Base-by-base conservation (phyloP, 2,888 invertebrate genomes). In the Copidosoma aretas region DNA sequence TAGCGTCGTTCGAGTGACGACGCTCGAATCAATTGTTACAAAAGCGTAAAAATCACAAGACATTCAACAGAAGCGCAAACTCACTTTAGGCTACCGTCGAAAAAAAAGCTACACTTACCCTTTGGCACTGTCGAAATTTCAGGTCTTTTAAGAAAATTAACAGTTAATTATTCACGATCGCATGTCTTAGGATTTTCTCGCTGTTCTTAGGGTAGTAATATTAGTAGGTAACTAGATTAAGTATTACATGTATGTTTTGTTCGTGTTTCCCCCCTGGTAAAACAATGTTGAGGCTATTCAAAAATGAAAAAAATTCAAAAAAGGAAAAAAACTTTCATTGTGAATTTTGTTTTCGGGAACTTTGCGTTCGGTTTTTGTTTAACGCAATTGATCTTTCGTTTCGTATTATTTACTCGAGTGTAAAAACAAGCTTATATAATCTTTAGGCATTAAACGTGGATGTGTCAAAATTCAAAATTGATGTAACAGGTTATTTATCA, bases 401-500 rank as follows among this genome's bases (percentile, higher is more conserved):
- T 75, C 72, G 71, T 71, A 61, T 60, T 43, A 59, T 70, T 71
- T 70, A 66, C 65, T 72, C 62, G 58, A 53, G 61, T 67, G 49
- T 67, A 57, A 68, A 65, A 60, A 65, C 68, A 77, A 76, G 78
- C 79, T 80, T 73, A 74, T 78, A 79, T 79, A 79, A 79, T 78
- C 74, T 75, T 72, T 73, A 75, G 43, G 76, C 72, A 65, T 72
- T 72, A 15, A 77, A 81, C 79, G 80, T 78, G 80, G 79, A 80
- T 76, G 80, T 79, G 79, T 79, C 82, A 82, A 83, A 83, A 83
- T 83, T 83, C 83, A 82, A 83, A 83, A 83, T 83, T 83, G 77
- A 79, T 78, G 78, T 14, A 79, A 75, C 77, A 79, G 75, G 76
- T 79, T 81, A 79, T 81, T 80, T 80, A 77, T 80, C 72, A 75